Conservation (phyloP, 2,797 vertebrate genomes). For the Limosa lapponica region DNA sequence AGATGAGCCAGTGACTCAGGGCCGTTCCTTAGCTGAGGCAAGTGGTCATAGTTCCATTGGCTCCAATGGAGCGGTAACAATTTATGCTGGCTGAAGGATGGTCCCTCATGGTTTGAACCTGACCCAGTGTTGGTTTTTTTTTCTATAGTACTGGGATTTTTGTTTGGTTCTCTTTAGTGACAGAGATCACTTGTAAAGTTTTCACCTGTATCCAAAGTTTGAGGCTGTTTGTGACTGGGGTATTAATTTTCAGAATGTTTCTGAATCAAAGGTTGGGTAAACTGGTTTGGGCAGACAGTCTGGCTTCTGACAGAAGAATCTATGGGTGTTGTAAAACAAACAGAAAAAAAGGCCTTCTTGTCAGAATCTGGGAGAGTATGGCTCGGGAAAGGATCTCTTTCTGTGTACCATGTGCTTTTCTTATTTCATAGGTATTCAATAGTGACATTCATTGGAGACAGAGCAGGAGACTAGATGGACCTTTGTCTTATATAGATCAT, state of each 20-base stretch:
- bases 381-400: not conserved
- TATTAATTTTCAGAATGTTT: not conserved
- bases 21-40: not conserved
- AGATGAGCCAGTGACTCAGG: constrained; percentile 16
- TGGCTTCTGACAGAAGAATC: not conserved
- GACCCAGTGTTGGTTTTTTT: not conserved
- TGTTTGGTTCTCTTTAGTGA: not conserved
- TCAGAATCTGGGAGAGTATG: not conserved
- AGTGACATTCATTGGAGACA: not conserved
- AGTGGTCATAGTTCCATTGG: not conserved
- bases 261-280: not conserved
- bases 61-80: not conserved
- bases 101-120: not conserved
- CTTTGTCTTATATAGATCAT: not conserved
- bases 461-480: not conserved
- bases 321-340: not conserved
- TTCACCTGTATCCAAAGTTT: not conserved
- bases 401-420: not conserved
- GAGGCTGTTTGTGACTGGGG: not conserved
- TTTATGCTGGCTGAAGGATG: not conserved
- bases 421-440: not conserved
- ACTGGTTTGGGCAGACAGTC: not conserved
- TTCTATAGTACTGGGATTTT: not conserved
- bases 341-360: not conserved
- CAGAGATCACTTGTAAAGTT: not conserved